Evolutionary conservation across 2,113 vertebrate genomes (phyloP), one percentile per base, ranked within the genome.

Genomic region (Phalacrocorax brasilianus): DNA sequence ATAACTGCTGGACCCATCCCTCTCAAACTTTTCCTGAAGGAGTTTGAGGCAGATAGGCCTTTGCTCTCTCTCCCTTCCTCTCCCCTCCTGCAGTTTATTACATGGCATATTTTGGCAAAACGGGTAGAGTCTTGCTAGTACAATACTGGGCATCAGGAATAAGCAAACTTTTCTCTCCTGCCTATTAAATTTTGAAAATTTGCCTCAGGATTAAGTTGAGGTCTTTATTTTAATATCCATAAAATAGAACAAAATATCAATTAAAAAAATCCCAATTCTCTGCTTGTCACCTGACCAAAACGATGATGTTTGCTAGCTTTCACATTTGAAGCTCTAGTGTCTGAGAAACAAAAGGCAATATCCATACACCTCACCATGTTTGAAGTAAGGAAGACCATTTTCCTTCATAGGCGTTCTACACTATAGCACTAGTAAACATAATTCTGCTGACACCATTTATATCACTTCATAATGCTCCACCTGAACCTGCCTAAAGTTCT

Each of bases 271-370:
- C 5, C 35, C 32, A 8, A 95, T 95, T 89, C 65, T 91, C 50
- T 91, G 38, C 62, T 93, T 92, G 52, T 91, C 89, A 96, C 44
- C 80, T 92, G 66, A 70, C 83, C 61, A 94, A 84, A 89, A 70
- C 71, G 19, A 59, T 45, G 40, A 68, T n/a, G 73, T 5, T 20
- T 18, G 6, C 47, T 61, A 89, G 50, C n/a, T 93, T 91, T 96
- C 74, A 85, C 52, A 66, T 75, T 87, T 74, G 42, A 63, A 63
- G 22, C 44, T 83, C 32, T 91, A 38, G 59, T 45, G 45, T 85
- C 79, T 89, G 38, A 93, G 45, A 88, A 94, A 95, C 26, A 62
- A 78, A 76, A 89, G 35, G 56, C 17, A 73, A 76, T 33, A 28
- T 33, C 27, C 19, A 33, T 27, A 30, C 12, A 42, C 11, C 78